Evolutionary conservation across 2,113 vertebrate species (phyloP).

Genomic region (Cariama cristata): DNA sequence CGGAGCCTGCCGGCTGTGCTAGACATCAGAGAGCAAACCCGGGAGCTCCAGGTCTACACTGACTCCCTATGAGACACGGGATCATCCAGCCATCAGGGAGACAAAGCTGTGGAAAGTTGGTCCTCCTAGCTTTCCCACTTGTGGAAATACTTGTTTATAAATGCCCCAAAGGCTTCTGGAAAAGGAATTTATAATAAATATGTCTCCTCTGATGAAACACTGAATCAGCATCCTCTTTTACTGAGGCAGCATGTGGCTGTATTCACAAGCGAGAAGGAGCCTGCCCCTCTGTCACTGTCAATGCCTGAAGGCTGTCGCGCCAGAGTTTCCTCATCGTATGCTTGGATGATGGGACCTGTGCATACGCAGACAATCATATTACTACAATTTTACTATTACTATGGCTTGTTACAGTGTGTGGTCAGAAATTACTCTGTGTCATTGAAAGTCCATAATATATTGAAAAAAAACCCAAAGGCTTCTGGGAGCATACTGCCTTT

Average conservation of each 20-base stretch:
- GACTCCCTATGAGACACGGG: fast-evolving
- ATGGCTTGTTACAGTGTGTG: neutral
- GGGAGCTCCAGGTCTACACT: too few relatives aligned
- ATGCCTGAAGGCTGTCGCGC: fast-evolving
- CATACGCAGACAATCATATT: fast-evolving
- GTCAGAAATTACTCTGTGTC: neutral
- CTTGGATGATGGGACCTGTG: neutral
- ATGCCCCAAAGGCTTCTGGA: neutral
- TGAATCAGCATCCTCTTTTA: fast-evolving
- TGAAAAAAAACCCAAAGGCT: too few relatives aligned
- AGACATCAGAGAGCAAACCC: too few relatives aligned
- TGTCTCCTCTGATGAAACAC: neutral
- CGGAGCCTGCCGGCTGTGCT: fast-evolving
- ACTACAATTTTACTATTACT: neutral
- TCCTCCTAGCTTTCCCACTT: fast-evolving
- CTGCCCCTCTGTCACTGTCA: neutral
- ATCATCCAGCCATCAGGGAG: fast-evolving
- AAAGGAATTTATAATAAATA: neutral
- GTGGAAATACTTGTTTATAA: fast-evolving
- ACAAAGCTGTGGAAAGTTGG: fast-evolving
- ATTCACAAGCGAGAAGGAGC: fast-evolving
- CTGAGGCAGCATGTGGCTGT: fast-evolving
- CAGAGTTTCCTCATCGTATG: fast-evolving
- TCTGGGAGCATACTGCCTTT: neutral
- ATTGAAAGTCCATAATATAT: neutral